Evolutionary conservation across 2,113 vertebrate genomes (phyloP).

Genomic region (Seriola aureovittata): DNA sequence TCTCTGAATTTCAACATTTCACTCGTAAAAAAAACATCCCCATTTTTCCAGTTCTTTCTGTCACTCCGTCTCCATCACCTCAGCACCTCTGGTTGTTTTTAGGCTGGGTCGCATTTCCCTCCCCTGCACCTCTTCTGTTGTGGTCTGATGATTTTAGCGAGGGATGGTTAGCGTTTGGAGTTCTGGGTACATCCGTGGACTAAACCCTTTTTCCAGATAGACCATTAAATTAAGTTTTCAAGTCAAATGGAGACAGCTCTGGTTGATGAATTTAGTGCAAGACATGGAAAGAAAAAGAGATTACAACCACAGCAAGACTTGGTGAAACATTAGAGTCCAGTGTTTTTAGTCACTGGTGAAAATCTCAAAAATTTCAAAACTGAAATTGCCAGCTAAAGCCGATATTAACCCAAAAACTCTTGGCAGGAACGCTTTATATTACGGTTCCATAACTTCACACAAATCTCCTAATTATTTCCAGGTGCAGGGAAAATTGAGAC

Average conservation of each 20-base stretch:
- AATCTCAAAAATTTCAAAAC: neutral
- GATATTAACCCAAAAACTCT: neutral
- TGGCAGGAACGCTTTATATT: neutral
- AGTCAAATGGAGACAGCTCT: neutral
- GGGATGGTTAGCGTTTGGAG: neutral
- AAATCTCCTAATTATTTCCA: neutral
- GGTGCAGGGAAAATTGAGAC: neutral
- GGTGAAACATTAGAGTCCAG: neutral
- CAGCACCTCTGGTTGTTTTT: constrained; percentile 15
- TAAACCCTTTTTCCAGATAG: constrained; percentile 2
- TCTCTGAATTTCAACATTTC: constrained; percentile 27
- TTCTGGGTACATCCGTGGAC: constrained; percentile 11
- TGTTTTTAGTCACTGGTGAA: neutral
- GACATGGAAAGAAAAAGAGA: neutral
- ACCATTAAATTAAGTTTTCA: neutral
- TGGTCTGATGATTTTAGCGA: neutral
- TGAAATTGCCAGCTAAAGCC: neutral
- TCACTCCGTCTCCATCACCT: constrained; percentile 18
- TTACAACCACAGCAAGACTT: neutral
- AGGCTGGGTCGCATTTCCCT: neutral
- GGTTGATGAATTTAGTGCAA: constrained; percentile 10
- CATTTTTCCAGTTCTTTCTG: constrained; percentile 4
- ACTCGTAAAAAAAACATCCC: neutral
- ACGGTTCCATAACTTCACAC: neutral
- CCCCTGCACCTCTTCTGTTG: constrained; percentile 18